These are phyloP conservation scores for Arizona elegans DNA, from an alignment of 2,113 vertebrate species.

Conservation along the genomic window DNA sequence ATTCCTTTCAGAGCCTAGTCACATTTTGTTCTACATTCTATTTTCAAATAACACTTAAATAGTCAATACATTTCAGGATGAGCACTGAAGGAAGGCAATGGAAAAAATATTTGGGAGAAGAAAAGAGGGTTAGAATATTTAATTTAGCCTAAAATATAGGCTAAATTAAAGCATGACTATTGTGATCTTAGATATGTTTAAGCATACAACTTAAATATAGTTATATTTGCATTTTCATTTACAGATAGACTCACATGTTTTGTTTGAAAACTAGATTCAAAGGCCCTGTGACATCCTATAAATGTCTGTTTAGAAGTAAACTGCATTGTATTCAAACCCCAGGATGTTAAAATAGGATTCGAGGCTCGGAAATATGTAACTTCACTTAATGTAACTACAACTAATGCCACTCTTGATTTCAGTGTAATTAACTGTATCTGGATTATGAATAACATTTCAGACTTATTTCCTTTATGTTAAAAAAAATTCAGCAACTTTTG, in stretches of 20 bases:
- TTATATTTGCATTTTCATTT: background rate
- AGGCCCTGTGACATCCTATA: background rate
- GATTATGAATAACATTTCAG: background rate
- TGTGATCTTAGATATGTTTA: slow-evolving; percentile 50
- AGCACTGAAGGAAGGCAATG: background rate
- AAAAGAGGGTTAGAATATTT: background rate
- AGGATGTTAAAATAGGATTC: background rate
- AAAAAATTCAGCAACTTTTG: background rate
- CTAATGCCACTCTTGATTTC: background rate
- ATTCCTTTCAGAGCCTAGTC: slow-evolving; percentile 7
- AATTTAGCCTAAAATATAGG: slow-evolving; percentile 6
- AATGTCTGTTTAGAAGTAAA: background rate
- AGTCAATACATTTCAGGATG: slow-evolving; percentile 44
- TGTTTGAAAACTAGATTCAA: background rate
- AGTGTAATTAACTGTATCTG: background rate
- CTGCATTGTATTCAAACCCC: background rate
- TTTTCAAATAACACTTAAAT: slow-evolving; percentile 1
- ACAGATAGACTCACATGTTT: slow-evolving; percentile 1
- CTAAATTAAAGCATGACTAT: slow-evolving; percentile 18
- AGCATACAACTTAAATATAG: slow-evolving; percentile 12
- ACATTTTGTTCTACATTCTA: slow-evolving; percentile 29
- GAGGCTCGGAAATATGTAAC: background rate
- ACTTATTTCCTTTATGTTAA: background rate
- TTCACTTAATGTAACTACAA: background rate
- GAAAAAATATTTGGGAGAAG: slow-evolving; percentile 11